Base-by-base conservation (phyloP, 2,888 invertebrate genomes). In the Eilema caniola region DNA sequence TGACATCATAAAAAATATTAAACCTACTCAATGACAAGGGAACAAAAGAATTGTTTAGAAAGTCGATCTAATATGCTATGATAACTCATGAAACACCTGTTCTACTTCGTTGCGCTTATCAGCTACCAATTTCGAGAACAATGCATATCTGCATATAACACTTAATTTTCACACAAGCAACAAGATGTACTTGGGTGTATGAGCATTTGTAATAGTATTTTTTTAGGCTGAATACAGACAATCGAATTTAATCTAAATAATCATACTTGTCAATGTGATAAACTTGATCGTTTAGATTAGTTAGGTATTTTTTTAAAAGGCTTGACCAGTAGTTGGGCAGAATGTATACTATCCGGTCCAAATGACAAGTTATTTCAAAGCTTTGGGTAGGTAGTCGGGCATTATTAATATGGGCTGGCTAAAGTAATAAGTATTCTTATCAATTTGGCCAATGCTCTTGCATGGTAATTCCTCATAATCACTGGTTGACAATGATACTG, bases 21-120 rank as follows among this genome's bases (percentile, higher is more conserved):
- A n/a, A n/a, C n/a, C n/a, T 31, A 25, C 4, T 59, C 25, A 28
- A 33, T 28, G 8, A 67, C 41, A 67, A 37, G 20, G 20, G n/a
- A 37, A 66, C 56, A 62, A 68, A 62, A 37, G 62, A 33, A 23
- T 65, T 66, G 57, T 28, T 66, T 47, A 31, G 23, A 53, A 67
- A 68, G 53, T 37, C n/a, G 62, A 62, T 57, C 28, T 62, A 56
- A 62, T 28, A 37, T 33, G 25, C 57, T 37, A 62, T 53, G 56
- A 57, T 56, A 56, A 63, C 57, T 61, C 24, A 66, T 62, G 59
- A 61, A 66, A 33, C 59, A 64, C 47, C 28, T 69, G 69, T 69
- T 69, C 59, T 63, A 78, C 65, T 71, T 69, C 69, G 78, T 78
- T 80, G 73, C 76, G 74, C 66, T 80, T 81, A 81, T 81, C 80